phyloP scores from a whole-genome alignment of 2,888 invertebrate genomes.

The Drymonia ruficornis region DNA sequence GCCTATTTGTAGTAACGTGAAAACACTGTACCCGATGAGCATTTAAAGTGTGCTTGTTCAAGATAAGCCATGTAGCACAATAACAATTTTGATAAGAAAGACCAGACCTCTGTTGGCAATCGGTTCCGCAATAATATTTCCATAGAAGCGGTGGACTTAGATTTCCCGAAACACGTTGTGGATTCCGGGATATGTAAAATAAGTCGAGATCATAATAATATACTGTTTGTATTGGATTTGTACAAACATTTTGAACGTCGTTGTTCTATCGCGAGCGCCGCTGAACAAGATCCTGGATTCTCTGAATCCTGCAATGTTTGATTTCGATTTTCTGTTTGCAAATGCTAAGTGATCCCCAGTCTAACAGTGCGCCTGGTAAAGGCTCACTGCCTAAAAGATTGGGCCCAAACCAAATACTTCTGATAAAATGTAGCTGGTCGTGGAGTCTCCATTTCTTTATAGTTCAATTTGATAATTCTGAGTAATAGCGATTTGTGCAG shows the following conservation, averaged over 20 bases:
- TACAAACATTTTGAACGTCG: not conserved
- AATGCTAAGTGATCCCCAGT: no score
- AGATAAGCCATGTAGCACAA: constrained; percentile 30
- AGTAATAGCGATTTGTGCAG: no score
- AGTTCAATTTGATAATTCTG: no score
- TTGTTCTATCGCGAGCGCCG: not conserved
- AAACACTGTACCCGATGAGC: constrained; percentile 26
- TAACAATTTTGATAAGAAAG: constrained; percentile 33
- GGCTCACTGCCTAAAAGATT: no score
- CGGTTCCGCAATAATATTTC: constrained; percentile 37
- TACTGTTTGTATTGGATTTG: not conserved
- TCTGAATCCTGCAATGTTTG: no score
- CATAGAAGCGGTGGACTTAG: constrained; percentile 27
- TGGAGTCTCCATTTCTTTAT: no score
- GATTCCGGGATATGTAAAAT: not conserved
- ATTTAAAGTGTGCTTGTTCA: constrained; percentile 25
- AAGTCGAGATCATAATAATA: not conserved
- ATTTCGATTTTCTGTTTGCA: no score
- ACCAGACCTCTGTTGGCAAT: constrained; percentile 34
- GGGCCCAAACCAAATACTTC: no score
- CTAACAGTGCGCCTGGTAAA: no score
- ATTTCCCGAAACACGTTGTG: constrained; percentile 17
- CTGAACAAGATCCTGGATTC: no score
- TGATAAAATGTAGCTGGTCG: no score
- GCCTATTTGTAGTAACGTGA: not conserved